Base-by-base conservation (phyloP, 2,113 vertebrate species). In the Psettodes erumei region DNA sequence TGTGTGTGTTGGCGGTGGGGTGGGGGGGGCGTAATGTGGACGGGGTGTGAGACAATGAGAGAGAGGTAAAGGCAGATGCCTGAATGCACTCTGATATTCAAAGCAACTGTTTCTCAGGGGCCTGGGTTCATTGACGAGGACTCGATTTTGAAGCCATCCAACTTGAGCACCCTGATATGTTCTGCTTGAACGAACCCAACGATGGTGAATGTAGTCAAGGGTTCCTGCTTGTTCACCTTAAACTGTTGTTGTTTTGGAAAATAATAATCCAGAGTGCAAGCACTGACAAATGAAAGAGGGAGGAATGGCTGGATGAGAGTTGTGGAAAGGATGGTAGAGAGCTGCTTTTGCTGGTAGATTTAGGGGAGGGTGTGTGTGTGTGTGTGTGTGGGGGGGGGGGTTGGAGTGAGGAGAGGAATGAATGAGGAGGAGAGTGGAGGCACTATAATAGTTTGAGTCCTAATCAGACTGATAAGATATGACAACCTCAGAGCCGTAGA, bases 381-480 rank as follows among this genome's bases (percentile, higher is more conserved):
- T n/a, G n/a, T n/a, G n/a, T n/a, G n/a, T n/a, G n/a, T n/a, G n/a
- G n/a, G n/a, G n/a, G n/a, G 16, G 18, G 38, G 37, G 62, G 60
- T 43, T 67, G 74, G 76, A 48, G 58, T 64, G 38, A 82, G 56
- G 80, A 55, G 71, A 80, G 64, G 61, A 69, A 40, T 50, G 77
- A 77, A 64, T 0, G 12, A 48, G 51, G 65, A 62, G 72, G 40
- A 65, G 47, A 88, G 73, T 82, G 72, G 59, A 81, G 54, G 70
- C 63, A 45, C 69, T 25, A 2, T 74, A 51, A 86, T 68, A 66
- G 77, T 80, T 86, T 83, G 86, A 90, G 77, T 79, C 75, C 70
- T 86, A 86, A 86, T 91, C 86, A 85, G 77, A 71, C 77, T 81
- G 73, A 92, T 88, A 58, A 68, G 61, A 78, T 45, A 56, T 81